These are phyloP conservation scores for Drosophila bocqueti DNA, from an alignment of 1,140 invertebrate genomes.

Conservation along the genomic window DNA sequence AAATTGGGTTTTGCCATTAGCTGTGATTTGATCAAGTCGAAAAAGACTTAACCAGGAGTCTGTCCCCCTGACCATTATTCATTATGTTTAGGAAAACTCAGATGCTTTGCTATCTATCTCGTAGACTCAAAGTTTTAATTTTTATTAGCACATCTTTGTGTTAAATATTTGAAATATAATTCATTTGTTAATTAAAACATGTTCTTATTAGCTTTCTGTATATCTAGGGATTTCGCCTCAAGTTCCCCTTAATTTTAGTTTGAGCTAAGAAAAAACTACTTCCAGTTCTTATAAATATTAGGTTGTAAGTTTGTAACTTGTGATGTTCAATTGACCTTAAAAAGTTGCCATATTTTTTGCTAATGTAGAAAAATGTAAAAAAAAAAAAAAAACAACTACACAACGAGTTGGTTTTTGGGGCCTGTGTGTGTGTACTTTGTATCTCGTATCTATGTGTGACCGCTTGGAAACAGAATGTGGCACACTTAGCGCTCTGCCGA, in stretches of 20 bases:
- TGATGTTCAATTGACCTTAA: slow-evolving; percentile 11
- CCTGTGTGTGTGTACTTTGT: slow-evolving; percentile 25
- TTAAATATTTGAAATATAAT: not conserved
- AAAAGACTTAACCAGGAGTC: not conserved
- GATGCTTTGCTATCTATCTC: not conserved
- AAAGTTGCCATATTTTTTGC: slow-evolving; percentile 20
- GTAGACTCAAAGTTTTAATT: not conserved
- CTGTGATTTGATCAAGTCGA: not conserved
- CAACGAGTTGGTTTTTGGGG: slow-evolving; percentile 24
- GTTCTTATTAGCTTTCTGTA: no score
- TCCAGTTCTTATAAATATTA: not conserved
- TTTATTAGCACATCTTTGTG: not conserved
- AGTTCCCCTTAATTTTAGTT: no score
- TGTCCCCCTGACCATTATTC: not conserved
- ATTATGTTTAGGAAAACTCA: not conserved
- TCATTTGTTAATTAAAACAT: not conserved
- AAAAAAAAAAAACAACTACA: slow-evolving; percentile 17
- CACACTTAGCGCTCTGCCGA: slow-evolving; percentile 70
- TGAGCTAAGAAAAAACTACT: no score
- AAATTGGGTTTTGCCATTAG: not conserved
- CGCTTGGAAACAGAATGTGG: slow-evolving; percentile 80
- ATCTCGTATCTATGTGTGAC: slow-evolving; percentile 48
- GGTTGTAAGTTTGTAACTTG: not conserved
- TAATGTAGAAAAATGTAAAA: slow-evolving; percentile 25
- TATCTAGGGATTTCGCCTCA: no score